Conservation (phyloP, 2,113 vertebrate species). For the Xiphophorus maculatus region DNA sequence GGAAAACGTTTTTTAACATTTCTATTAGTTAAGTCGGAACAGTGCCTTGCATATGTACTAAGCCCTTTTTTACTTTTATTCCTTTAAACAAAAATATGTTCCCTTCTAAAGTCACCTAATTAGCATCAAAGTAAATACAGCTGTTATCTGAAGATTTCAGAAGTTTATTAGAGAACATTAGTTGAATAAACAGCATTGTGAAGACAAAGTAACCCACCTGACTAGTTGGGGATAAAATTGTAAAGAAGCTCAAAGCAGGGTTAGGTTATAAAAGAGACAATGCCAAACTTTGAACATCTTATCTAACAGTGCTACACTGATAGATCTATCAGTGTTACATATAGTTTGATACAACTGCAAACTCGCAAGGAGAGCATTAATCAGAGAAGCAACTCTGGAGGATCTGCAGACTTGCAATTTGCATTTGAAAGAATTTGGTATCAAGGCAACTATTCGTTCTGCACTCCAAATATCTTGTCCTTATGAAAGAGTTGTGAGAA, state of each 20-base stretch:
- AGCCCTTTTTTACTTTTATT: neutral
- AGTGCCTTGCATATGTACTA: too few relatives aligned
- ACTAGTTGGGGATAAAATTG: neutral
- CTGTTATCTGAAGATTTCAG: neutral
- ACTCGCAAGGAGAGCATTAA: neutral
- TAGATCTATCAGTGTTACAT: too few relatives aligned
- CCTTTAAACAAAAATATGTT: neutral
- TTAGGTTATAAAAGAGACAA: neutral
- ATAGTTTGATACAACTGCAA: neutral
- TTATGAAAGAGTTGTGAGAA: too few relatives aligned
- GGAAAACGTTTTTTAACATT: neutral
- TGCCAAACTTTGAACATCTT: neutral
- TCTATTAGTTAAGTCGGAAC: too few relatives aligned
- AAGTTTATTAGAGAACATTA: too few relatives aligned
- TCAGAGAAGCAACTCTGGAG: neutral
- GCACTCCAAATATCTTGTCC: too few relatives aligned
- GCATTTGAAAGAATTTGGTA: too few relatives aligned
- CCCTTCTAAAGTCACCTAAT: neutral
- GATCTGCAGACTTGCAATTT: too few relatives aligned
- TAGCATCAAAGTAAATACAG: neutral
- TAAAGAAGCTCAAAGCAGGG: neutral
- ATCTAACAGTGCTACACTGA: neutral
- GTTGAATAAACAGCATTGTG: too few relatives aligned
- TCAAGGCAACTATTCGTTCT: too few relatives aligned
- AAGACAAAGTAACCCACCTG: too few relatives aligned